A percentile compares a stretch with the other conserved stretches of the same genome.
Evolutionary conservation across 1,140 invertebrate species (phyloP).

Genomic region (Homarus americanus): DNA sequence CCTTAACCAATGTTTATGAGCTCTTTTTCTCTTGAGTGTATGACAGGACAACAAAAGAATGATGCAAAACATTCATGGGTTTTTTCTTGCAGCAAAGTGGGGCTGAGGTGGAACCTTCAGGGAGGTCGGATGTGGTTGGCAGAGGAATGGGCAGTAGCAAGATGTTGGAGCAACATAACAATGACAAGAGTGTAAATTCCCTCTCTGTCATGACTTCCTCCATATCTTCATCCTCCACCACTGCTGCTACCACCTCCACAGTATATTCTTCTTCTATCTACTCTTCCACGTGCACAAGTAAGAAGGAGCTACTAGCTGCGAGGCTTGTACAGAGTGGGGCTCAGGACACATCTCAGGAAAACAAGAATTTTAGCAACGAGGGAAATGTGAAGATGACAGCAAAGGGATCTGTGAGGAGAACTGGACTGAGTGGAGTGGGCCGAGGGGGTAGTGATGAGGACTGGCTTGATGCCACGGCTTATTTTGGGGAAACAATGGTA

Average conservation of each 20-base stretch:
- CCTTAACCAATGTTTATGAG: too few relatives aligned
- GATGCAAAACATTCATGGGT: background rate
- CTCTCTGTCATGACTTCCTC: slow-evolving; percentile 35
- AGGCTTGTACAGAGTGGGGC: slow-evolving; percentile 43
- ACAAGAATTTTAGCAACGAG: slow-evolving; percentile 3
- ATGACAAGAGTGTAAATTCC: slow-evolving; percentile 13
- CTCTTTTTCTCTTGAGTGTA: too few relatives aligned
- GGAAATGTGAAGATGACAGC: background rate
- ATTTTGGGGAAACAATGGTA: slow-evolving; percentile 60
- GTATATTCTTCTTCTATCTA: slow-evolving; percentile 21
- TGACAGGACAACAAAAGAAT: too few relatives aligned
- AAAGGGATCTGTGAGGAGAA: slow-evolving; percentile 11
- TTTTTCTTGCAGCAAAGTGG: slow-evolving; percentile 39
- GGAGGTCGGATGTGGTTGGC: background rate
- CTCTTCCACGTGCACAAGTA: slow-evolving; percentile 54
- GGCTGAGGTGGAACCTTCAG: background rate
- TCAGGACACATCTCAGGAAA: slow-evolving; percentile 49
- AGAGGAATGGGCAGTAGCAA: slow-evolving; percentile 2
- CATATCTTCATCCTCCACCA: slow-evolving; percentile 15
- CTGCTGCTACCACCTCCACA: slow-evolving; percentile 28
- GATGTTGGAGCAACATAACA: background rate
- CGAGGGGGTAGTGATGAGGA: slow-evolving; percentile 28
- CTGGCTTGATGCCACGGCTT: slow-evolving; percentile 5
- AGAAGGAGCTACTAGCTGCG: slow-evolving; percentile 41
- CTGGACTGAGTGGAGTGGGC: background rate